A percentile compares a stretch with the other conserved stretches of the same genome.
These are phyloP conservation scores for Chroicocephalus ridibundus DNA, from an alignment of 2,113 vertebrate genomes.

Conservation along the genomic window DNA sequence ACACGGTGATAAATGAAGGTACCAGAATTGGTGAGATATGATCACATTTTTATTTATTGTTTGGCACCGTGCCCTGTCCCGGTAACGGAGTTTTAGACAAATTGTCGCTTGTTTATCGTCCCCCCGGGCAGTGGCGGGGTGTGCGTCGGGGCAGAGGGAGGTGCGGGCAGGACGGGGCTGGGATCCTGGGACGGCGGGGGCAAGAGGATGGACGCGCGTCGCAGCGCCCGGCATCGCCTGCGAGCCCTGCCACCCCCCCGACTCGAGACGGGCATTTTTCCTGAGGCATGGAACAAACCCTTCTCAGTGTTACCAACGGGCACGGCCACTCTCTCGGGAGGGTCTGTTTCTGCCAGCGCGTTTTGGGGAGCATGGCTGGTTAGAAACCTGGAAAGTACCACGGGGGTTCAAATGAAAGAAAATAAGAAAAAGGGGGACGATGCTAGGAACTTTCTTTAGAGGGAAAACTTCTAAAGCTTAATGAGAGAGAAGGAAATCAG, in stretches of 20 bases:
- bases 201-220: too few species aligned
- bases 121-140: not conserved
- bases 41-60: slow-evolving; percentile 1
- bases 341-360: not conserved
- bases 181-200: not conserved
- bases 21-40: not conserved
- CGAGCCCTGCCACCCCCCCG: accelerated
- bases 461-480: not conserved
- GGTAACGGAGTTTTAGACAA: not conserved
- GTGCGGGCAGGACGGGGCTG: not conserved
- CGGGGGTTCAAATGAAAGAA: not conserved
- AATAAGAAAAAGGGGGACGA: not conserved
- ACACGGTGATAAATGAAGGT: not conserved
- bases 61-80: not conserved
- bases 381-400: not conserved
- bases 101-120: not conserved
- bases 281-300: not conserved
- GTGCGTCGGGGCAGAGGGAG: not conserved
- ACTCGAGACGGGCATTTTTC: not conserved
- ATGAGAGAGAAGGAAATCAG: not conserved
- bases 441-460: not conserved
- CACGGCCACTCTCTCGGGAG: not conserved
- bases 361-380: not conserved
- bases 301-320: not conserved
- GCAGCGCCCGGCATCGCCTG: not conserved